Base-by-base conservation (phyloP, 2,113 vertebrate genomes). In the Callithrix jacchus region DNA sequence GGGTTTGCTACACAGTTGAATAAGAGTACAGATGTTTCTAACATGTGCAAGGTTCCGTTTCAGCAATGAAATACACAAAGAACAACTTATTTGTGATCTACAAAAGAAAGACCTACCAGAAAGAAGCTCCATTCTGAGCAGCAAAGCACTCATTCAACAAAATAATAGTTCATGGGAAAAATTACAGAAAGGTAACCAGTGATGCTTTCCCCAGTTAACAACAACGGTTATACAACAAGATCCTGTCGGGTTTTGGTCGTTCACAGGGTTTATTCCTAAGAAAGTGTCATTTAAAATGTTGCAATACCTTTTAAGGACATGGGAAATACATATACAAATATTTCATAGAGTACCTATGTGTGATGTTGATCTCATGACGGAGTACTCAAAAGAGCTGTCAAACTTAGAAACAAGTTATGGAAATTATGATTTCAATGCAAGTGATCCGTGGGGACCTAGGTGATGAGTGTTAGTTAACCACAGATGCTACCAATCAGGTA, bases 231-330 rank as follows among this genome's bases (percentile, higher is more conserved):
- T 13, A 68, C 7, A 35, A 21, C 6, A 45, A 14, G 35, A 47
- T 37, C 6, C 20, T 47, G 8, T 17, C 17, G 13, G 0, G 0
- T 8, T 2, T 17, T 18, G 30, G 25, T 30, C 4, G 5, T 12
- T 35, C 27, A 1, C 11, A 20, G 0, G n/a, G 1, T 73, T 73
- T 18, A 6, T 49, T 73, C 45, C 45, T 23, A 11, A 74, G 8
- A 21, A 45, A 5, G 16, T 0, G 6, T 23, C 17, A 18, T 73
- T 32, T 14, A 40, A 56, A 45, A 76, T 5, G 17, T 3, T 17
- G 49, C 10, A 5, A n/a, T 32, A 6, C 6, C 40, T 45, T 64
- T 86, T 64, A 77, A 54, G 58, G 80, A 79, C 56, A 16, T 1
- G 20, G 27, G 6, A 42, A 42, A 8, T 74, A 82, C 71, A 47